phyloP scores from a whole-genome alignment of 1,140 invertebrate species.

The Halyomorpha halys region DNA sequence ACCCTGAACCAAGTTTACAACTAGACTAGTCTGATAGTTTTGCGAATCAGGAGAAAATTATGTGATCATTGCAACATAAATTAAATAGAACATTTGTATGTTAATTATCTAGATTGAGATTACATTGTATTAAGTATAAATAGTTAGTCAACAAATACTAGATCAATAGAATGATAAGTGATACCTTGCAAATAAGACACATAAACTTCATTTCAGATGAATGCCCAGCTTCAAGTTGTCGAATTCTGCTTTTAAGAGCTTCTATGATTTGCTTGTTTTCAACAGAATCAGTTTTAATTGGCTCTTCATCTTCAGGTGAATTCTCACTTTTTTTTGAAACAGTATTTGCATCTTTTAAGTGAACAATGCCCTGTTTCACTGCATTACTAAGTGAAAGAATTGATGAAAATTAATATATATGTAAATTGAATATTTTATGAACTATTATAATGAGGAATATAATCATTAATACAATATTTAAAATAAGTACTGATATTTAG shows the following conservation, averaged over 20 bases:
- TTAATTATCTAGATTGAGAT: neutral
- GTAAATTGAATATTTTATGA: no score
- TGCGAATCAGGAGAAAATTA: no score
- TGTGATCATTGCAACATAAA: no score
- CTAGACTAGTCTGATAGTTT: no score
- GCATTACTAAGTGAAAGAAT: constrained; percentile 31
- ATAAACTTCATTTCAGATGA: constrained; percentile 51
- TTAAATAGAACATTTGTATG: no score
- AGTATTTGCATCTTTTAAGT: constrained; percentile 21
- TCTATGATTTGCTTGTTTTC: constrained; percentile 54
- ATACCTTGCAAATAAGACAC: constrained; percentile 80
- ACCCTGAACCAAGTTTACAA: no score
- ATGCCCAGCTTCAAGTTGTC: constrained; percentile 49
- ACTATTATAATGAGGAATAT: no score
- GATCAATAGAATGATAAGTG: no score
- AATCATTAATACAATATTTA: no score
- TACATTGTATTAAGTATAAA: neutral
- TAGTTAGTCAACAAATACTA: neutral
- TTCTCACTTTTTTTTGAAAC: constrained; percentile 36
- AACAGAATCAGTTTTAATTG: constrained; percentile 26
- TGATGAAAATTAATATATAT: no score
- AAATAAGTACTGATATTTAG: no score
- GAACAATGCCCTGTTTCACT: constrained; percentile 27
- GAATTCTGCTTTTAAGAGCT: constrained; percentile 56
- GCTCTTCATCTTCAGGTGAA: constrained; percentile 40